Evolutionary conservation across 2,888 invertebrate genomes (phyloP).

Genomic region (Clostera curtula): DNA sequence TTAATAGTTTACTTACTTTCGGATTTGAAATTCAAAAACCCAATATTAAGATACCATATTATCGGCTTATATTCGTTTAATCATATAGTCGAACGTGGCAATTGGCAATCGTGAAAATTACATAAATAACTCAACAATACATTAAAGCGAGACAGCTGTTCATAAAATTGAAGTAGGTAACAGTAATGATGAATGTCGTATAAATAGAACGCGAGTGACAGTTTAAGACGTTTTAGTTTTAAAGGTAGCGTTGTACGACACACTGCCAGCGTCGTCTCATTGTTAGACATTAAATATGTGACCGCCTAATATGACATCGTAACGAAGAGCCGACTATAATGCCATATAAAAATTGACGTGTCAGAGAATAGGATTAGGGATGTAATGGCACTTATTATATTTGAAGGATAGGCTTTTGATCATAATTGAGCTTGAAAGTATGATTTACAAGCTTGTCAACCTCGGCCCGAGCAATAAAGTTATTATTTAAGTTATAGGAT

Average conservation of each 20-base stretch:
- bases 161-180: constrained; percentile 55
- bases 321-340: constrained; percentile 53
- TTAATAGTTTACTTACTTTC: too few species aligned
- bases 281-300: constrained; percentile 48
- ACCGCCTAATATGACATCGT: constrained; percentile 59
- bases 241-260: too few species aligned
- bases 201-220: constrained; percentile 52
- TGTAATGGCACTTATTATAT: constrained; percentile 52
- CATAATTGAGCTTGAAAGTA: constrained; percentile 59
- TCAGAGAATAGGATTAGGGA: constrained; percentile 59
- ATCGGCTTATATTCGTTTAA: too few species aligned
- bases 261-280: constrained; percentile 10
- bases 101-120: too few species aligned
- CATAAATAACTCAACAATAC: too few species aligned
- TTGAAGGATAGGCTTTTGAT: constrained; percentile 58
- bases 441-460: constrained; percentile 60
- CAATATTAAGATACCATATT: too few species aligned
- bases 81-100: too few species aligned
- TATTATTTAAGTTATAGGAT: constrained; percentile 39
- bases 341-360: constrained; percentile 62
- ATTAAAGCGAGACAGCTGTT: constrained; percentile 21
- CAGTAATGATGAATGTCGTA: constrained; percentile 60
- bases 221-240: constrained; percentile 24
- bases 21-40: too few species aligned
- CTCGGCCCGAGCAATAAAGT: constrained; percentile 32